Conservation (phyloP, 1,140 invertebrate genomes). For the Anastrepha ludens region DNA sequence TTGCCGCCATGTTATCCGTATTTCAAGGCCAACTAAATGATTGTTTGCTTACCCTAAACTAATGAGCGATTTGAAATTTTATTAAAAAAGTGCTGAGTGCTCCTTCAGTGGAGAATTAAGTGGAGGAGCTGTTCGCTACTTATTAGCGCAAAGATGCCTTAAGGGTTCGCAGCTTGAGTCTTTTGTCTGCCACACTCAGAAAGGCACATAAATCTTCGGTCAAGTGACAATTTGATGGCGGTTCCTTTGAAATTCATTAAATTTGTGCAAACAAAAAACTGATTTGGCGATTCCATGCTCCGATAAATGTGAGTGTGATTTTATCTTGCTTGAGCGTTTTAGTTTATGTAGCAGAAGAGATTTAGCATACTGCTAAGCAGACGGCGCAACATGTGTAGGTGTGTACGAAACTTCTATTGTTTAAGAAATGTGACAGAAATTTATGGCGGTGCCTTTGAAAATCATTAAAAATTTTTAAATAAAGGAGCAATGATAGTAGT, state of each 20-base stretch:
- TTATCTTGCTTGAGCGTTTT: neutral
- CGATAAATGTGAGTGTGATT: neutral
- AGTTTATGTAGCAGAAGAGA: too few species aligned
- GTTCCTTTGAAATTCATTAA: conserved; percentile 45
- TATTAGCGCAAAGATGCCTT: too few species aligned
- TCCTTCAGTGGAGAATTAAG: too few species aligned
- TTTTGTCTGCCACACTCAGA: neutral
- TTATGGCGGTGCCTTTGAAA: neutral
- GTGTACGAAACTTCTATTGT: neutral
- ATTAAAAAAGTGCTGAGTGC: too few species aligned
- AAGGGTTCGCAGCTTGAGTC: conserved; percentile 16
- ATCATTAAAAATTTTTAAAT: neutral
- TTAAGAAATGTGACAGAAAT: neutral
- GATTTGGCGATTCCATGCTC: neutral
- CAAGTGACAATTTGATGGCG: conserved; percentile 19
- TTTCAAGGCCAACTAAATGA: neutral
- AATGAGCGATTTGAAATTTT: neutral
- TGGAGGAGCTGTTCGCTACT: too few species aligned
- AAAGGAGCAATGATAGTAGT: neutral
- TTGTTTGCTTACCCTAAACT: too few species aligned
- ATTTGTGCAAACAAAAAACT: neutral
- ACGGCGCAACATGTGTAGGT: neutral
- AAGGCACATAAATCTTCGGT: conserved; percentile 3
- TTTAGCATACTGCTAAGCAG: neutral
- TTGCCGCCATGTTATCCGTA: neutral